A percentile compares a stretch with the other conserved stretches of the same genome.
phyloP scores from a whole-genome alignment of 2,113 vertebrate species.

The Triplophysa tibetana region DNA sequence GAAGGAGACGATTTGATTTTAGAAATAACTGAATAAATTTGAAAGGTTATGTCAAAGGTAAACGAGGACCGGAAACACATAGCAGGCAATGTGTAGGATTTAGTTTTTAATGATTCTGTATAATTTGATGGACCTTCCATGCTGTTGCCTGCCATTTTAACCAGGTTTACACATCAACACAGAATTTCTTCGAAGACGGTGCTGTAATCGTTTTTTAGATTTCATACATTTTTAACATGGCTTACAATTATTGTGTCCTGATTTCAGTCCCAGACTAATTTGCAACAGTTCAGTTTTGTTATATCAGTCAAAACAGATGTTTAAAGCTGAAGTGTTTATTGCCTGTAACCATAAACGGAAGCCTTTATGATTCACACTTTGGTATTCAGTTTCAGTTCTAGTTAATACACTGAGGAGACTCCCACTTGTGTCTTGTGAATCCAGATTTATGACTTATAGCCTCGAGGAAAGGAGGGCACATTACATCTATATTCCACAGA shows the following conservation, averaged over 20 bases:
- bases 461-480: neutral
- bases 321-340: neutral
- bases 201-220: constrained; percentile 7
- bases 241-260: neutral
- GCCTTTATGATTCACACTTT: constrained; percentile 18
- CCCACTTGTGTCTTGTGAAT: neutral
- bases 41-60: constrained; percentile 36
- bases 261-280: neutral
- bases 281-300: neutral
- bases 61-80: neutral
- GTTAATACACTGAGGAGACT: neutral
- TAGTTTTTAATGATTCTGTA: neutral
- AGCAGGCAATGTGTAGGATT: no score
- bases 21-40: constrained; percentile 78
- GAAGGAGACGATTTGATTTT: constrained; percentile 91
- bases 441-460: neutral
- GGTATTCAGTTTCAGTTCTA: neutral
- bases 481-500: neutral
- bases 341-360: neutral
- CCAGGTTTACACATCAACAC: no score
- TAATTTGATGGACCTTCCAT: neutral
- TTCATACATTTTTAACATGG: neutral
- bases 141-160: no score
- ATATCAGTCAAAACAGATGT: neutral
- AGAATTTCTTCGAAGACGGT: no score